Conservation (phyloP, 1,140 invertebrate genomes). For the Coptotermes formosanus region DNA sequence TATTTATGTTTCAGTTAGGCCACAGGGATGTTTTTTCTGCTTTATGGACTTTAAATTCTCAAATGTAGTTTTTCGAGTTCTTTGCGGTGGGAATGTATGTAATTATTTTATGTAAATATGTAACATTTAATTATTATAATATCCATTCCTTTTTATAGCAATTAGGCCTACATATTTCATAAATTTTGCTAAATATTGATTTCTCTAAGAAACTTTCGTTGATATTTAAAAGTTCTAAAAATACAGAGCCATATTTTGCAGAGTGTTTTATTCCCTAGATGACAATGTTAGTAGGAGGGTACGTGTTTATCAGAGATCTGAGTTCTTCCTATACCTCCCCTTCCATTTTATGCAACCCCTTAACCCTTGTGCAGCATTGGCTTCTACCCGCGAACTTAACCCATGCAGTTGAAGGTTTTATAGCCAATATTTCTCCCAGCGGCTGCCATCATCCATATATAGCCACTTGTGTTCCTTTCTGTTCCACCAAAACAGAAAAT, state of each 20-base stretch:
- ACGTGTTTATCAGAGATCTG: background rate
- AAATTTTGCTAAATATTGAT: no score
- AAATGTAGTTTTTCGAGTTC: no score
- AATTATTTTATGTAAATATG: no score
- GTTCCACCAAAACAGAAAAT: constrained; percentile 11
- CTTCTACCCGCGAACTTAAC: background rate
- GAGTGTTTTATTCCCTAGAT: background rate
- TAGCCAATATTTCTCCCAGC: constrained; percentile 14
- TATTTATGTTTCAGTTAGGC: no score
- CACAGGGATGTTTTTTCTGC: no score
- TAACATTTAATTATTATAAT: no score
- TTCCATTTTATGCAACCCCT: background rate
- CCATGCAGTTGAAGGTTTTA: constrained; percentile 11
- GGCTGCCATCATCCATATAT: constrained; percentile 15
- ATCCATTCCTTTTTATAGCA: no score
- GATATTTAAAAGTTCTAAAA: background rate
- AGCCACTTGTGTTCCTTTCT: constrained; percentile 10
- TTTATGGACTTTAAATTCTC: no score
- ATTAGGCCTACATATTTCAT: no score
- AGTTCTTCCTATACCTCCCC: constrained; percentile 12
- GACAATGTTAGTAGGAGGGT: constrained; percentile 6
- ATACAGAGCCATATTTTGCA: background rate
- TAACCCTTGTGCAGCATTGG: constrained; percentile 3
- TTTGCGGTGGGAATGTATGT: no score
- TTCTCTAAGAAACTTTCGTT: background rate